Conservation (phyloP, 1,140 invertebrate genomes). For the Apis laboriosa region DNA sequence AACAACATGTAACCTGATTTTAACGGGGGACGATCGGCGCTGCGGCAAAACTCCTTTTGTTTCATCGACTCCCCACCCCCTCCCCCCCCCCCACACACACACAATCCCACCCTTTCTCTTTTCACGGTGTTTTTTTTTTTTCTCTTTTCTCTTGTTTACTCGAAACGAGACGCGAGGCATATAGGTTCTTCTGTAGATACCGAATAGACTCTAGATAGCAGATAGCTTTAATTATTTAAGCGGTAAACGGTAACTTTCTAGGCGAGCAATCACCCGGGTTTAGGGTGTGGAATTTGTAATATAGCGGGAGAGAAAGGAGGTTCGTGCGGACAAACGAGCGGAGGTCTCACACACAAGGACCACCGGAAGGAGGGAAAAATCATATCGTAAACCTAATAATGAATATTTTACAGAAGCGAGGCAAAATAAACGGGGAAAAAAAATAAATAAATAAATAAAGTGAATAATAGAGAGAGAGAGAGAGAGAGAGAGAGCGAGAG, state of each 20-base stretch:
- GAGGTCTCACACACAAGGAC: constrained; percentile 55
- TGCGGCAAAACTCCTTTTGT: not conserved
- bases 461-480: not conserved
- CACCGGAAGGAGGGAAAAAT: constrained; percentile 73
- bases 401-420: constrained; percentile 79
- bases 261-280: constrained; percentile 16
- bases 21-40: constrained; percentile 18
- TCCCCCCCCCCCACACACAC: not conserved
- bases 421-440: constrained; percentile 50
- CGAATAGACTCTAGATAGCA: constrained; percentile 76
- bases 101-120: not conserved
- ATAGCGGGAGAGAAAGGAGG: constrained; percentile 58
- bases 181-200: constrained; percentile 80
- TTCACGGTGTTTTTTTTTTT: constrained; percentile 61
- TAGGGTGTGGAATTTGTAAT: constrained; percentile 62
- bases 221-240: constrained; percentile 81
- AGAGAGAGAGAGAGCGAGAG: not conserved
- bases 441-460: too few relatives aligned
- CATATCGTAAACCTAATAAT: constrained; percentile 81
- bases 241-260: constrained; percentile 66
- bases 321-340: constrained; percentile 55
- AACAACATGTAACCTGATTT: constrained; percentile 30
- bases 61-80: too few relatives aligned
- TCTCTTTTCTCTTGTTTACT: constrained; percentile 59
- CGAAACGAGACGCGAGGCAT: constrained; percentile 69